Evolutionary conservation across 1,140 invertebrate genomes (phyloP), one percentile per base, ranked within the genome.

Genomic region (Drosophila lowei): DNA sequence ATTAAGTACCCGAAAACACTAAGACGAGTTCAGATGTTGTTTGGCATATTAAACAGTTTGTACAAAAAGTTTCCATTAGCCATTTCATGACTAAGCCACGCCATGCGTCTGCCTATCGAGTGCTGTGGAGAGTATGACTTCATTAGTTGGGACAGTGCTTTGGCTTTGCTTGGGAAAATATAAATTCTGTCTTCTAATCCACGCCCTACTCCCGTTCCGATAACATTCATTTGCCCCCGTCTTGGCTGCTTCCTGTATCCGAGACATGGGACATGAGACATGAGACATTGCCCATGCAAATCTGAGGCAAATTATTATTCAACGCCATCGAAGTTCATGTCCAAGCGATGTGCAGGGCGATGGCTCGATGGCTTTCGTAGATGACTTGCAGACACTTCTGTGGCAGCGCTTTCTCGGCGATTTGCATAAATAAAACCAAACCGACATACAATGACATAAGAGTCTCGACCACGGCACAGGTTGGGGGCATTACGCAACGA

Each of bases 1-100:
- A 18, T 54, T 54, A 66, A 65, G 64, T 67, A 11, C 42, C 23
- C 4, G 11, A 38, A 30, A 62, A 63, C 38, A 67, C 46, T 67
- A 25, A 9, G 30, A 25, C 16, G 5, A 64, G 9, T 9, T 63
- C 8, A 23, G 11, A 43, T n/a, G 42, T 30, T 67, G 64, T 47
- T 42, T 56, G 49, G 62, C 65, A 68, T 68, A 67, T 41, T 42
- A 67, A 68, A 34, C 43, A 67, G 49, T 67, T 41, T 55, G 28
- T 16, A 25, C 49, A 42, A 18, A 68, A 67, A 68, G 65, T 68
- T 68, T 68, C 65, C 62, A 68, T 55, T 41, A 67, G 55, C 60
- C 8, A 38, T 48, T 49, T 21, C 23, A 50, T 41, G 13, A n/a
- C 62, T 50, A 25, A 42, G 15, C 18, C 5, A 8, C 54, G 34